Base-by-base conservation (phyloP, 1,140 invertebrate genomes). In the Danaus plexippus region DNA sequence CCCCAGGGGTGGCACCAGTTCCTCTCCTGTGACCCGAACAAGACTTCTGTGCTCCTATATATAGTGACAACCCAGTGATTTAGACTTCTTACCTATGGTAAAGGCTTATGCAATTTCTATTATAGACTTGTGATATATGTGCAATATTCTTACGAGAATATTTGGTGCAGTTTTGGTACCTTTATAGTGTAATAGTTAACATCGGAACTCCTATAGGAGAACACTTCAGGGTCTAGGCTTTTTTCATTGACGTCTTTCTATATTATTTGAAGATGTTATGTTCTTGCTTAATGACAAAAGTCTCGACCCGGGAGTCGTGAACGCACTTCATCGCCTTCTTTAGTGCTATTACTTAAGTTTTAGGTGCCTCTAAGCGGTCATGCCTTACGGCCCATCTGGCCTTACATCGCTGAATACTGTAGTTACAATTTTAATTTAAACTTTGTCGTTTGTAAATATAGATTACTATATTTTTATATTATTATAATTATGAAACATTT, bases 391-490 rank as follows among this genome's bases (percentile, higher is more conserved):
- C 64, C 66, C 47, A 66, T 65, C 63, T 43, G 63, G 69, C 70
- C 56, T 73, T 59, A 66, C 59, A 66, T 63, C 63, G 52, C 60
- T 61, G 65, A 59, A 51, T 75, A 67, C 57, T 47, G 55, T 64
- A 57, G 65, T 64, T 40, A 54, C 65, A 66, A 67, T 63, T 59
- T 50, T 75, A 68, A 69, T 73, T 72, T 73, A 76, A 61, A 73
- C 73, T 77, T 73, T 73, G 64, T 73, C 71, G 68, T 54, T 32
- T 85, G 79, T 85, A 82, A 75, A 83, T 86, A 86, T 80, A 82
- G 75, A 84, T 73, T 64, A 68, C 61, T 82, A 85, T 84, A 83
- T 84, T 84, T 85, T 84, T 85, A 82, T 84, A 81, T 74, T 75
- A 81, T 79, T 73, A 69, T 76, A 74, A 74, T 73, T 68, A 65